Evolutionary conservation across 2,797 vertebrate genomes (phyloP).

Genomic region (Labroides dimidiatus): DNA sequence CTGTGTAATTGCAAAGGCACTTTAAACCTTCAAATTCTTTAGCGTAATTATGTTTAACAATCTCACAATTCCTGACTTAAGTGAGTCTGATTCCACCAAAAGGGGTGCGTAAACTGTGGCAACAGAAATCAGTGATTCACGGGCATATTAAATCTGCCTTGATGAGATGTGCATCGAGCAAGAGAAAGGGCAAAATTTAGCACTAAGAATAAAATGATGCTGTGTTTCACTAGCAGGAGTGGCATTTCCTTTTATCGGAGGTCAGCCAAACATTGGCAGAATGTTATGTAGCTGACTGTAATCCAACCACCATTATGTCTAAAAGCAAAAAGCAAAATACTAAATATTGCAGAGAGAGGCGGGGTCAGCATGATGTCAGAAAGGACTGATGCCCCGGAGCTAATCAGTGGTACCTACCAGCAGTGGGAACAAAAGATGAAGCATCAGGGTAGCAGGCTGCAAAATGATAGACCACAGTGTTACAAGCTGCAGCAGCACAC

Average conservation of each 20-base stretch:
- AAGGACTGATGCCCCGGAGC: slow-evolving; percentile 30
- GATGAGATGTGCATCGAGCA: slow-evolving; percentile 77
- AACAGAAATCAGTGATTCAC: slow-evolving; percentile 82
- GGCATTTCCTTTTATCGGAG: slow-evolving; percentile 11
- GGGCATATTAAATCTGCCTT: slow-evolving; percentile 78
- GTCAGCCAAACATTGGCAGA: slow-evolving; percentile 8
- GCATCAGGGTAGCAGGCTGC: slow-evolving; percentile 39
- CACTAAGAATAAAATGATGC: slow-evolving; percentile 43
- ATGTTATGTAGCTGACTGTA: slow-evolving; percentile 35
- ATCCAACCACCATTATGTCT: slow-evolving; percentile 26
- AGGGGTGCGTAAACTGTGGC: slow-evolving; percentile 51
- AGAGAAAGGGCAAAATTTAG: slow-evolving; percentile 72
- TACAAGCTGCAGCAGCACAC: slow-evolving; percentile 55
- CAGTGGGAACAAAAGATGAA: slow-evolving; percentile 43
- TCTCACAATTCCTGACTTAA: slow-evolving; percentile 57
- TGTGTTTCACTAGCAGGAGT: slow-evolving; percentile 18
- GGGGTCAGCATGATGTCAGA: slow-evolving; percentile 19
- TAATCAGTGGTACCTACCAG: slow-evolving; percentile 43
- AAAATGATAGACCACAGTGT: slow-evolving; percentile 63
- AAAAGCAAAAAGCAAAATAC: slow-evolving; percentile 7
- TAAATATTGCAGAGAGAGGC: slow-evolving; percentile 19
- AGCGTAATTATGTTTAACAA: slow-evolving; percentile 58
- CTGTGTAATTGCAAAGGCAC: slow-evolving; percentile 33
- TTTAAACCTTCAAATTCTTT: neutral
- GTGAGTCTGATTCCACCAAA: slow-evolving; percentile 45